phyloP scores from a whole-genome alignment of 2,113 vertebrate genomes.

The Acanthochromis polyacanthus region DNA sequence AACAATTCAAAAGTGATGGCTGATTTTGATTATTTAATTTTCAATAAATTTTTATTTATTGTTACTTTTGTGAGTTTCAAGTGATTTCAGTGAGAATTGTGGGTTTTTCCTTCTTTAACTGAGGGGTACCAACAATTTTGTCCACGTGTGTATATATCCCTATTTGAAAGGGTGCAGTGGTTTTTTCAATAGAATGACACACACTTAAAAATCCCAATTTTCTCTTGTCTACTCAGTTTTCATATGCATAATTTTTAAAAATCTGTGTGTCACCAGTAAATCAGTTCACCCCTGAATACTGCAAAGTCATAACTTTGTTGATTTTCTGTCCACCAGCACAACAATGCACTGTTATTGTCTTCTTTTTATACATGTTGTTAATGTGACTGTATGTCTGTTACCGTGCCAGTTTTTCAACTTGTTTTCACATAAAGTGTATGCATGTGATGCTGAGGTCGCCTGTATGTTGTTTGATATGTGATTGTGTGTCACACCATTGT shows the following conservation, averaged over 20 bases:
- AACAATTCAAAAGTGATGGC: too few relatives aligned
- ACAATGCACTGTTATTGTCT: conserved; percentile 19
- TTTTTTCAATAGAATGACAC: neutral
- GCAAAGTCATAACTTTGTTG: conserved; percentile 22
- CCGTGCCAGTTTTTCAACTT: conserved; percentile 18
- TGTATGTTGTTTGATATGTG: conserved; percentile 39
- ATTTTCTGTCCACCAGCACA: conserved; percentile 28
- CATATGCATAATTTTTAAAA: too few relatives aligned
- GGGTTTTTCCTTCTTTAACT: too few relatives aligned
- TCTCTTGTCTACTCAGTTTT: neutral
- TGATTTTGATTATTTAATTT: too few relatives aligned
- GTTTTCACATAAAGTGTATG: conserved; percentile 21
- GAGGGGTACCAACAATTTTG: too few relatives aligned
- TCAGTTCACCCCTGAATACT: conserved; percentile 54
- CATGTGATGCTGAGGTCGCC: conserved; percentile 33
- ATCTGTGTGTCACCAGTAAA: neutral
- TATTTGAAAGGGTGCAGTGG: neutral
- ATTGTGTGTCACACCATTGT: conserved; percentile 38
- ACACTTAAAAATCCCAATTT: neutral
- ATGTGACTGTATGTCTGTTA: conserved; percentile 20
- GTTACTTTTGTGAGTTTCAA: too few relatives aligned
- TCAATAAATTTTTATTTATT: too few relatives aligned
- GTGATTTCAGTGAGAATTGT: too few relatives aligned
- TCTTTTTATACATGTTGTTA: conserved; percentile 31
- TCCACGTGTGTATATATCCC: too few relatives aligned